Percentiles rank a stretch among this genome's conserved stretches.
Conservation (phyloP, 2,797 vertebrate genomes). For the Pangasius sanitwongsei region DNA sequence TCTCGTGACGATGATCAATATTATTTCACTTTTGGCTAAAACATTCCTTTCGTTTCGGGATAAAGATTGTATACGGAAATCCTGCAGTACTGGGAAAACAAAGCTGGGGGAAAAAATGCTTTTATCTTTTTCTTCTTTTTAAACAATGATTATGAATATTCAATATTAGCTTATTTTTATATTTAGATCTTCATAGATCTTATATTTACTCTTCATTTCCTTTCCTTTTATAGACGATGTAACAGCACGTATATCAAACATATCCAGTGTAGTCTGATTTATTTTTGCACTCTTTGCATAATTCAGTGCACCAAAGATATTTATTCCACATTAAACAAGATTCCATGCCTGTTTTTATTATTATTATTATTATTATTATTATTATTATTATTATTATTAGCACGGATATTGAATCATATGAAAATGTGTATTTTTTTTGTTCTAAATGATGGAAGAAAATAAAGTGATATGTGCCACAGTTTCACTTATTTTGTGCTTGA, state of each 20-base stretch:
- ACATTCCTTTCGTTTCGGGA: not conserved
- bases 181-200: too few relatives aligned
- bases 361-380: constrained; percentile 17
- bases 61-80: not conserved
- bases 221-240: constrained; percentile 50
- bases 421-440: not conserved
- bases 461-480: constrained; percentile 67
- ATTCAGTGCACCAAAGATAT: constrained; percentile 71
- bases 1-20: not conserved
- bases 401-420: constrained; percentile 1
- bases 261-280: constrained; percentile 52
- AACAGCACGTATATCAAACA: constrained; percentile 57
- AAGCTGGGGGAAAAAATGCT: not conserved
- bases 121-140: constrained; percentile 13
- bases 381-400: constrained; percentile 26
- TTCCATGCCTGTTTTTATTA: not conserved
- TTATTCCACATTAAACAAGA: constrained; percentile 61
- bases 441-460: constrained; percentile 47
- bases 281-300: constrained; percentile 68
- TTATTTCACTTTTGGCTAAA: not conserved
- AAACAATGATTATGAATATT: constrained; percentile 23
- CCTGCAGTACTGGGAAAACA: constrained; percentile 12
- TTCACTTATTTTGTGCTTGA: too few relatives aligned
- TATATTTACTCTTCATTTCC: not conserved
- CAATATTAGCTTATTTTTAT: constrained; percentile 13